Evolutionary conservation across 2,113 vertebrate genomes (phyloP), one percentile per base, ranked within the genome.

Genomic region (Garra rufa): DNA sequence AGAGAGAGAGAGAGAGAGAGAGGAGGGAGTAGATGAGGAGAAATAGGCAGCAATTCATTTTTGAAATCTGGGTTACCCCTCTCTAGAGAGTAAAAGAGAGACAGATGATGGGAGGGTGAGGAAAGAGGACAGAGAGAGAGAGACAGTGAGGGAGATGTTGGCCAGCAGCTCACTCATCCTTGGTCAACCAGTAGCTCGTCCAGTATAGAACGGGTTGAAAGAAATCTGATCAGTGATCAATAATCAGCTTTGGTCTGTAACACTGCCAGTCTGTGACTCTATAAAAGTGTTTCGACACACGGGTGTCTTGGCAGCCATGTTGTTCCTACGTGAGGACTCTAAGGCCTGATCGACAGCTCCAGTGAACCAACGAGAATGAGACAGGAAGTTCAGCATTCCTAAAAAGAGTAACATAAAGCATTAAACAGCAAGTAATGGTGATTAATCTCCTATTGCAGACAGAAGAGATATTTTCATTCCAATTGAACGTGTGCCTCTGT

Each of bases 21-120:
- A 69, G 44, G 57, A 73, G 79, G 79, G 87, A 82, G 65, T 83
- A 52, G 91, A 92, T 87, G 82, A 93, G 91, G 88, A 86, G 93
- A 91, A 90, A 91, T 89, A 92, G 91, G 93, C 89, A 85, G 91
- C 90, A 87, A 92, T 92, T 94, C 94, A 93, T 94, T 94, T 88
- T 95, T 90, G 85, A 95, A 94, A 95, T 93, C 94, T 95, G 93
- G 94, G 94, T 95, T 95, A 95, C 89, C 91, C 92, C 91, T 94
- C 93, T 94, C 94, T 89, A 84, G 93, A 94, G 95, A 92, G 83
- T 86, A 88, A 92, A 88, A 88, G 89, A 92, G 91, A 84, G 83
- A 90, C 85, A 52, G 89, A 86, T 82, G 43, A 55, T 84, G 84
- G 61, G 83, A 83, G 84, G 61, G 79, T 69, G 78, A 77, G 83